Percentiles rank a stretch among this genome's conserved stretches.
These are phyloP conservation scores for Grapholita molesta DNA, from an alignment of 1,140 invertebrate genomes.

Conservation along the genomic window DNA sequence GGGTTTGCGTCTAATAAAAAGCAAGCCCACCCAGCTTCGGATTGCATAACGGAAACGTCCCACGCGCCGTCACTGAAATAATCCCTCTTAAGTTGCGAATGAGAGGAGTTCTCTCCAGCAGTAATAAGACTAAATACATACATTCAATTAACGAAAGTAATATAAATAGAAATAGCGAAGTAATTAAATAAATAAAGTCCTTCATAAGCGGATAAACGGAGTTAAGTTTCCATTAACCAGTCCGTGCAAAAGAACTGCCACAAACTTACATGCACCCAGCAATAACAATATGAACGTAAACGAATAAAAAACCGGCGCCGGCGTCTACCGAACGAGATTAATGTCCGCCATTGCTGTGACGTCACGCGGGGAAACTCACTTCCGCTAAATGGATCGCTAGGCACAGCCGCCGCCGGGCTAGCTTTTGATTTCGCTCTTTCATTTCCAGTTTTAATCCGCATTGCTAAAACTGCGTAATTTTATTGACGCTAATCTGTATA, in stretches of 20 bases:
- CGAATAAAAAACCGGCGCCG: constrained; percentile 10
- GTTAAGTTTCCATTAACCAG: not conserved
- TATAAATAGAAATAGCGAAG: no score
- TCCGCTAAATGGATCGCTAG: constrained; percentile 13
- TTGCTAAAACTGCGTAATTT: constrained; percentile 15
- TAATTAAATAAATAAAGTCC: no score
- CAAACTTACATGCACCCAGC: not conserved
- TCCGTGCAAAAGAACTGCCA: not conserved
- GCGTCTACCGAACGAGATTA: constrained; percentile 16
- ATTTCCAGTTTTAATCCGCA: constrained; percentile 8
- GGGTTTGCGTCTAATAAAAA: no score
- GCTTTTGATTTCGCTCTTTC: constrained; percentile 16
- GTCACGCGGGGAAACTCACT: constrained; percentile 15
- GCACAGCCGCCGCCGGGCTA: constrained; percentile 5
- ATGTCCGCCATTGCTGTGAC: constrained; percentile 16
- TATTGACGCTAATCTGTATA: constrained; percentile 13
- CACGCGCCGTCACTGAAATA: no score
- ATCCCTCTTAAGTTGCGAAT: no score
- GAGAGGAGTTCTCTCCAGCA: no score
- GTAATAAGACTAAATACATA: no score
- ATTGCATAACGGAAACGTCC: no score
- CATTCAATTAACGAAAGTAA: no score
- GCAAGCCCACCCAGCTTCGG: no score
- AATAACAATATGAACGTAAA: not conserved
- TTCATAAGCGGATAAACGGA: no score